These are phyloP conservation scores for Calephelis virginiensis DNA, from an alignment of 1,140 invertebrate species.

Conservation along the genomic window DNA sequence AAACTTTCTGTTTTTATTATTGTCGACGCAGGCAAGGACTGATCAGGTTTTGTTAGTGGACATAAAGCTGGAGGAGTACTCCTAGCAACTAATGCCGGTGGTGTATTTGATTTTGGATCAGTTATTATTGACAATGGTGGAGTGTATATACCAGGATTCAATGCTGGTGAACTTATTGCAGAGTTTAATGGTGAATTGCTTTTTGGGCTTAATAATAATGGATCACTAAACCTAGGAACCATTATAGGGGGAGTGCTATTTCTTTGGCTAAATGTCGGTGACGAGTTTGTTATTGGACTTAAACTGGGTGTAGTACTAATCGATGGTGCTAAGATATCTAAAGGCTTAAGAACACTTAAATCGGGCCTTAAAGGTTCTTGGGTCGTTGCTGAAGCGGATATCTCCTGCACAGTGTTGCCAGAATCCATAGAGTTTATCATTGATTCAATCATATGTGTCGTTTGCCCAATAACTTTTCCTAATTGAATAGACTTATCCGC, in stretches of 20 bases:
- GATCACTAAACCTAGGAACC: neutral
- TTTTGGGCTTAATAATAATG: neutral
- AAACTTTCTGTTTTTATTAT: constrained; percentile 28
- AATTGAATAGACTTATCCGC: constrained; percentile 59
- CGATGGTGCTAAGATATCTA: neutral
- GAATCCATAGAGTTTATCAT: constrained; percentile 18
- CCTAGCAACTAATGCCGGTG: neutral
- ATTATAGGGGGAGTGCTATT: neutral
- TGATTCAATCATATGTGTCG: constrained; percentile 35
- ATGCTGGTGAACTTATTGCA: too few relatives aligned
- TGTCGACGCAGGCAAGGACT: constrained; percentile 4
- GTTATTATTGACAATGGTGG: constrained; percentile 4
- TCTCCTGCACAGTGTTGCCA: neutral
- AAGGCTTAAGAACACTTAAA: constrained; percentile 1
- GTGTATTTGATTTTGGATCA: neutral
- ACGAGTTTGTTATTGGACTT: neutral
- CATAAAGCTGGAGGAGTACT: constrained; percentile 1
- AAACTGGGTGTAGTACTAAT: neutral
- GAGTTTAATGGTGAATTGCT: neutral
- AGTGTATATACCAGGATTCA: neutral
- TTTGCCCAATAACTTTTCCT: constrained; percentile 59
- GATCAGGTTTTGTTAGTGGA: neutral
- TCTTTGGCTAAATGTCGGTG: neutral
- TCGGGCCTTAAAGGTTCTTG: neutral
- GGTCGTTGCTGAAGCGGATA: neutral